Base-by-base conservation (phyloP, 2,113 vertebrate species). In the Colossoma macropomum region DNA sequence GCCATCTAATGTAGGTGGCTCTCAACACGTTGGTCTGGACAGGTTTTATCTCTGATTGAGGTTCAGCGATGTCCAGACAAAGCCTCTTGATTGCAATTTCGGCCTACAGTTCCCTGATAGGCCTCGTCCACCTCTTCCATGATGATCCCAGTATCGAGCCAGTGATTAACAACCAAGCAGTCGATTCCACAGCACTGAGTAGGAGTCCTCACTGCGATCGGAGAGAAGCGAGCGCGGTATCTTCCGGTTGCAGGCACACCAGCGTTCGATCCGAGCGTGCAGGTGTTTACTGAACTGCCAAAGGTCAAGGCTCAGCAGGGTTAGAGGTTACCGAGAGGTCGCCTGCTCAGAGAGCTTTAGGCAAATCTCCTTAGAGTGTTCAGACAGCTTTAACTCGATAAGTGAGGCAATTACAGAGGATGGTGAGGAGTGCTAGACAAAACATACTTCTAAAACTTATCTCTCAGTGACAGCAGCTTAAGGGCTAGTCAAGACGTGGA, bases 401-500 rank as follows among this genome's bases (percentile, higher is more conserved):
- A 90, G 90, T 87, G 73, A 88, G 85, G 80, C 86, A 89, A 91
- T 93, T 91, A 90, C 80, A 89, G 34, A 16, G 69, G 9, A 38
- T 25, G 54, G 70, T 68, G 50, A 81, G 74, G 70, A 72, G 63
- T 15, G 15, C 23, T 75, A 76, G 21, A 84, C 71, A 81, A 79
- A 81, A 50, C 60, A 70, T 9, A 87, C 84, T 88, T 89, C 84
- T 19, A 72, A 73, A 92, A 86, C 86, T 86, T 91, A 92, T 93
- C 90, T 86, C 75, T 86, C 84, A 81, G 86, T 86, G 79, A 86
- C 87, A 88, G 89, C 79, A 86, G 88, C 88, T 88, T 87, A 91
- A 87, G 88, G 86, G 89, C 87, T 89, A 84, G 89, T 21, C 79
- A 86, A 84, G 85, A 86, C 86, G 45, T 86, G 88, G 80, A 27